A percentile compares a stretch with the other conserved stretches of the same genome.
These are phyloP conservation scores for Gopherus flavomarginatus DNA, from an alignment of 2,113 vertebrate species.

Conservation along the genomic window DNA sequence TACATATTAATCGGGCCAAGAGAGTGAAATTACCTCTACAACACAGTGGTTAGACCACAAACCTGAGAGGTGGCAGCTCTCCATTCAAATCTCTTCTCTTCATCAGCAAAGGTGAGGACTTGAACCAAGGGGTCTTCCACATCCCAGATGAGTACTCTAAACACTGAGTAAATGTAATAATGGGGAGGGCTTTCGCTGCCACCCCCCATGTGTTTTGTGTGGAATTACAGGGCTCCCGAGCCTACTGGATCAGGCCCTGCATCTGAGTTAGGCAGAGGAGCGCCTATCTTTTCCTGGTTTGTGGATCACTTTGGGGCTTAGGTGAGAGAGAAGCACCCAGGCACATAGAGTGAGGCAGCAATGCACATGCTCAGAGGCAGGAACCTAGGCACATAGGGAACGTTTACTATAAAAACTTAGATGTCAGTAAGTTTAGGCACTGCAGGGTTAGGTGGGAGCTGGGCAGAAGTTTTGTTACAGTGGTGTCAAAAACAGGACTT, in stretches of 20 bases:
- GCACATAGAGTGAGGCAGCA: neutral
- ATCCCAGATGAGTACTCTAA: neutral
- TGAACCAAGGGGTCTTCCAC: neutral
- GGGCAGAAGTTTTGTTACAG: neutral
- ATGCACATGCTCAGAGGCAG: neutral
- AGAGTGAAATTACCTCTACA: neutral
- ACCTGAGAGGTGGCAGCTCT: neutral
- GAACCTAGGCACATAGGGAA: neutral
- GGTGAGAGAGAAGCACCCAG: neutral
- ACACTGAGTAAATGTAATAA: neutral
- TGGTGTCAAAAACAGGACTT: neutral
- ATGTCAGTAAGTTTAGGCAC: neutral
- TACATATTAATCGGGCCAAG: neutral
- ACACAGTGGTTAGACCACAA: neutral
- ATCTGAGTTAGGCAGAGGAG: neutral
- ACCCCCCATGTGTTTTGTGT: neutral
- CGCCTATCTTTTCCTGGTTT: neutral
- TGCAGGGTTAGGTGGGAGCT: neutral
- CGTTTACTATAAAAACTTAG: neutral
- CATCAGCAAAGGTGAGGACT: neutral
- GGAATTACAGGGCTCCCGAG: neutral
- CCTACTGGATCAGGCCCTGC: neutral
- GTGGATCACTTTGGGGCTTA: neutral
- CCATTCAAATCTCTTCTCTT: neutral
- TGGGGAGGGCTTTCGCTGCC: neutral